These are phyloP conservation scores for Nipponia nippon DNA, from an alignment of 2,113 vertebrate genomes.

Conservation along the genomic window DNA sequence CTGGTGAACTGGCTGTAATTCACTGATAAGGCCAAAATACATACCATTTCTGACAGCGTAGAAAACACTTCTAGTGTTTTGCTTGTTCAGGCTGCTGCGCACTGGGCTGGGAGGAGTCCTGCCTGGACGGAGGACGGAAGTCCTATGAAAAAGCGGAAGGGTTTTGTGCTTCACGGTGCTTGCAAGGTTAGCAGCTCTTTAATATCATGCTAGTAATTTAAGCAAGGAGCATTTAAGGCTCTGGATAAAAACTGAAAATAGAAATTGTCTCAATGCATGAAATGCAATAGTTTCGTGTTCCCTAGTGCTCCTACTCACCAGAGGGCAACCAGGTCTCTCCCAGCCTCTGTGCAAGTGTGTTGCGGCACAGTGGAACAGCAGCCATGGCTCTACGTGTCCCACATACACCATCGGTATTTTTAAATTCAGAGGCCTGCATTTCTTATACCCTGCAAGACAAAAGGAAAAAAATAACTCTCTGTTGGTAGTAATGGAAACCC, in stretches of 20 bases:
- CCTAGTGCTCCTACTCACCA: not conserved
- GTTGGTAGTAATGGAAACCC: not conserved
- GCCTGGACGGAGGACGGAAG: not conserved
- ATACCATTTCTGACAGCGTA: not conserved
- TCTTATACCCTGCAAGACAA: not conserved
- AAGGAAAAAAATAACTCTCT: not conserved
- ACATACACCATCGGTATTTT: not conserved
- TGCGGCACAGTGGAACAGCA: not conserved
- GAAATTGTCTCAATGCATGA: not conserved
- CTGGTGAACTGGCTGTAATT: not conserved
- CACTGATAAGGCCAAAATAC: not conserved
- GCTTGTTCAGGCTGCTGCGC: not conserved
- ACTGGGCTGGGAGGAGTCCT: not conserved
- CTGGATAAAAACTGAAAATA: not conserved
- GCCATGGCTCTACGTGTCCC: not conserved
- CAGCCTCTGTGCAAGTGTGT: not conserved
- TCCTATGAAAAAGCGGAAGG: not conserved
- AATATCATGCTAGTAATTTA: too few relatives aligned
- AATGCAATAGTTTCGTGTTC: not conserved
- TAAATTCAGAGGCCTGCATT: not conserved
- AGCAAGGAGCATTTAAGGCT: not conserved
- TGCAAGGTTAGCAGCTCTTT: not conserved
- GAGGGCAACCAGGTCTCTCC: too few relatives aligned
- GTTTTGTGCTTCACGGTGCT: not conserved
- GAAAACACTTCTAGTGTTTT: not conserved